Conservation (phyloP, 2,797 vertebrate genomes). For the Alcedo atthis region DNA sequence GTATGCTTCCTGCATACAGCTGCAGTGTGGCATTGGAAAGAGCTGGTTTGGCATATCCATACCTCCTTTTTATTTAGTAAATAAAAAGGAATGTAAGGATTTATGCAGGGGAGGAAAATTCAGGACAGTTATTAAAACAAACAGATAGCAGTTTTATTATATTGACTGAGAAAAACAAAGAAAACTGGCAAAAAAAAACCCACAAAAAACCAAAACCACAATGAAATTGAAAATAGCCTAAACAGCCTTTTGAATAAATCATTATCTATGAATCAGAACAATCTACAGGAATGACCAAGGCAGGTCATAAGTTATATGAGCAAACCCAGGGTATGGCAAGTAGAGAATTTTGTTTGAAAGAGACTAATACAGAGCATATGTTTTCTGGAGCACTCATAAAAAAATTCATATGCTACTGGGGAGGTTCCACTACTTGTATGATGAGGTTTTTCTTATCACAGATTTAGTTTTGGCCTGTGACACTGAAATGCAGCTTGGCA, state of each 20-base stretch:
- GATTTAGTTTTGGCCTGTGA: background rate
- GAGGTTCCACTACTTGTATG: background rate
- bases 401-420: background rate
- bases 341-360: background rate
- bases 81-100: slow-evolving; percentile 15
- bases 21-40: slow-evolving; percentile 39
- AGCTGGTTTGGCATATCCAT: background rate
- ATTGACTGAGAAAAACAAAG: background rate
- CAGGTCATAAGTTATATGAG: background rate
- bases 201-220: background rate
- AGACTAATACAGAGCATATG: background rate
- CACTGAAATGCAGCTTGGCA: background rate
- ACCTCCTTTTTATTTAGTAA: slow-evolving; percentile 19
- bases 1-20: slow-evolving; percentile 29
- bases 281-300: background rate
- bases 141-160: background rate
- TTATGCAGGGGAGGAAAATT: background rate
- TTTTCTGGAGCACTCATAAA: background rate
- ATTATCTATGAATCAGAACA: background rate
- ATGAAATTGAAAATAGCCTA: background rate
- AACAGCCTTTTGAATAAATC: background rate
- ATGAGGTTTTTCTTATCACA: background rate
- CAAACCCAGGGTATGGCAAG: background rate
- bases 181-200: background rate
- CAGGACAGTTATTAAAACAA: background rate